Conservation (phyloP, 1,140 invertebrate species). For the Arctopsyche grandis region DNA sequence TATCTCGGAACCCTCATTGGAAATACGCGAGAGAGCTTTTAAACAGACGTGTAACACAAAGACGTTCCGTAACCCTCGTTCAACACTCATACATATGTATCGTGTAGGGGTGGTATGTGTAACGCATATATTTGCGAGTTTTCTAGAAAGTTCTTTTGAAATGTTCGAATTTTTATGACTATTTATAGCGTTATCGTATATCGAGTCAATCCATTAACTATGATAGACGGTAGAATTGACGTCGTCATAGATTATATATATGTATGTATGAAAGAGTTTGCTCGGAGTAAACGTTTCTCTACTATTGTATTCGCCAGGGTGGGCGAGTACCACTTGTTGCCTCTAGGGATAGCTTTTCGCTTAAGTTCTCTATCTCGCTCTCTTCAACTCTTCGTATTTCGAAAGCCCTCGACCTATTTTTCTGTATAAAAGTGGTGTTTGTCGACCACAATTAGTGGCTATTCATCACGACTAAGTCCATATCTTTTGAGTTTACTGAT, state of each 20-base stretch:
- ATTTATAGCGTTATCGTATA: no score
- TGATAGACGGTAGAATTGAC: no score
- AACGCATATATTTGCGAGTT: no score
- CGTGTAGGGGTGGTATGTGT: neutral
- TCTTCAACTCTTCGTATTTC: neutral
- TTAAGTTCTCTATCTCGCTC: neutral
- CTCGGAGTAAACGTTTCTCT: no score
- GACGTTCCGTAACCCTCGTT: neutral
- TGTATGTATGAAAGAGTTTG: no score
- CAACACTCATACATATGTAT: slow-evolving; percentile 8
- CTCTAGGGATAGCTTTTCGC: neutral
- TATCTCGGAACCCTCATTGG: slow-evolving; percentile 49
- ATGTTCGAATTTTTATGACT: no score
- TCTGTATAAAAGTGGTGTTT: neutral
- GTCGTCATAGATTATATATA: no score
- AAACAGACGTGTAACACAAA: slow-evolving; percentile 10
- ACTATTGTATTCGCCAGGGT: neutral
- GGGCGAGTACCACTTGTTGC: slow-evolving; percentile 18
- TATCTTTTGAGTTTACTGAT: neutral
- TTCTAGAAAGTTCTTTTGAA: no score
- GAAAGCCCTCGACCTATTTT: slow-evolving; percentile 3
- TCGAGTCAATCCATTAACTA: no score
- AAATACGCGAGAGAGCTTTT: slow-evolving; percentile 49
- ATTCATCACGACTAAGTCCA: neutral
- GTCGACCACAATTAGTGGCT: slow-evolving; percentile 6